Evolutionary conservation across 2,888 invertebrate genomes (phyloP).

Genomic region (Melipona bicolor): DNA sequence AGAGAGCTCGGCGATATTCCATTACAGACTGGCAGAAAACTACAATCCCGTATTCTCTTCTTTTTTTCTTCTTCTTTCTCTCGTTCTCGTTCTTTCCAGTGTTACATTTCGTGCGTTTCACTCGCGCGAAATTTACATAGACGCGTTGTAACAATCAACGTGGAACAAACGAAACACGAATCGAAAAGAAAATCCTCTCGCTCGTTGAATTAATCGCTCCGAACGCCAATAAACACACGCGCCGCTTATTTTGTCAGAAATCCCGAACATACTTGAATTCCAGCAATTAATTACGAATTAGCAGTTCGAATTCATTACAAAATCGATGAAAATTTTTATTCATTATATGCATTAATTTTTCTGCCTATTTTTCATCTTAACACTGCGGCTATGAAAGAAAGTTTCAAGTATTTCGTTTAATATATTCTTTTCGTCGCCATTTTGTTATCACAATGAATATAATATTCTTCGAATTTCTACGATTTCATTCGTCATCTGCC

Average conservation of each 20-base stretch:
- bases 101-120: slow-evolving; percentile 8
- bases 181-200: background rate
- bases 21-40: slow-evolving; percentile 55
- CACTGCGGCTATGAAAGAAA: background rate
- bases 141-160: slow-evolving; percentile 40
- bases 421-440: background rate
- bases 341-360: too few relatives aligned
- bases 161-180: slow-evolving; percentile 28
- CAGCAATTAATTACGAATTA: background rate
- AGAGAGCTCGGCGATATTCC: slow-evolving; percentile 50
- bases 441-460: background rate
- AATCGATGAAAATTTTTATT: too few relatives aligned
- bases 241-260: background rate
- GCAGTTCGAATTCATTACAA: background rate
- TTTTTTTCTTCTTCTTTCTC: background rate
- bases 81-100: background rate
- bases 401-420: background rate
- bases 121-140: slow-evolving; percentile 54
- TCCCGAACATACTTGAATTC: background rate
- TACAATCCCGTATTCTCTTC: slow-evolving; percentile 53
- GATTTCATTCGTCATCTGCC: too few relatives aligned
- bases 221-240: background rate
- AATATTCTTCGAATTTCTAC: too few relatives aligned
- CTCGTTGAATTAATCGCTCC: background rate
- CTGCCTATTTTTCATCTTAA: background rate